Base-by-base conservation (phyloP, 1,140 invertebrate species). In the Zaprionus inermis region DNA sequence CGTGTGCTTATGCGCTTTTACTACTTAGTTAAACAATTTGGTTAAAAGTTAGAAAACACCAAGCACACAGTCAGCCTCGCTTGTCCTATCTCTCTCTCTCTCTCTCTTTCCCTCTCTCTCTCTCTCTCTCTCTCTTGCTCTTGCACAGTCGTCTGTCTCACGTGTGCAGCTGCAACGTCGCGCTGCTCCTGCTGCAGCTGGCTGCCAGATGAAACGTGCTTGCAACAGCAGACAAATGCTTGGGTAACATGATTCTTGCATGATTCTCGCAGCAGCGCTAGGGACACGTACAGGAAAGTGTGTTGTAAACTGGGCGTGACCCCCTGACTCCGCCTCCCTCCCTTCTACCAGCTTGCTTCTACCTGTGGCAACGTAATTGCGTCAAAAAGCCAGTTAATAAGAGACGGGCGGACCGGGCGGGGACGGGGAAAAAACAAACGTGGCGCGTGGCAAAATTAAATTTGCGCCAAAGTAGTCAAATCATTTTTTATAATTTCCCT, bases 1-100 rank as follows among this genome's bases (percentile, higher is more conserved):
- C 74, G 78, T 79, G 69, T 86, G 79, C 83, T 74, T 83, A 77
- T 77, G 67, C 63, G 76, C 76, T 82, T 86, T 88, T 76, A 65
- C 79, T 88, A 88, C 83, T 86, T 88, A 88, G 82, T 88, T 86
- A 88, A 86, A 86, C 79, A 86, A 86, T 88, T 86, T 88, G 72
- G 76, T 83, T 88, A 82, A 79, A 88, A 86, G 79, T 86, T 88
- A 58, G 60, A 76, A 81, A 81, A 71, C 70, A 78, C 36, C 51
- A 36, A 51, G 16, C 58, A 66, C 59, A 65, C 65, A 66, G 14
- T 14, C 28, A 59, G 38, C 10, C 38, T 44, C n/a, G n/a, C 38
- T 44, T 44, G 38, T 16, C n/a, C n/a, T 18, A 16, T 44, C n/a
- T 16, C 14, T 2, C 7, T 10, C 14, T 14, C 38, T 44, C n/a